Conservation (phyloP, 2,888 invertebrate genomes). For the Elysia crispata region DNA sequence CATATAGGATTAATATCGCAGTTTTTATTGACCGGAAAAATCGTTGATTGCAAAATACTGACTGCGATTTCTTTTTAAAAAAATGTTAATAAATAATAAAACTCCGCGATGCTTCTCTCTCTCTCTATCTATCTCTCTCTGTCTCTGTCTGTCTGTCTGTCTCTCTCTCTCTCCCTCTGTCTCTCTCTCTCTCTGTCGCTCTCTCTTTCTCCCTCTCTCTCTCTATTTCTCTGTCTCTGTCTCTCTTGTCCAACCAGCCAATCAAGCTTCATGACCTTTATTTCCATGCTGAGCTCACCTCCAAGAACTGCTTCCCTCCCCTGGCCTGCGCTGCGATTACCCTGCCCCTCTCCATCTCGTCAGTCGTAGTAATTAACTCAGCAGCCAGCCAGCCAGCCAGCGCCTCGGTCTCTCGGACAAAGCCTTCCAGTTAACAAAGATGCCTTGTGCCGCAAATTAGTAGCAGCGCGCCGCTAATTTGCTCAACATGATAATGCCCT, state of each 20-base stretch:
- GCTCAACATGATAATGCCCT: too few relatives aligned
- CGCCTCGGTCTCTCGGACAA: too few relatives aligned
- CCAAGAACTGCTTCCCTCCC: background rate
- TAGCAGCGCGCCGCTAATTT: too few relatives aligned
- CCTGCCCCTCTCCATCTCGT: background rate
- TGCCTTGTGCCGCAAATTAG: too few relatives aligned
- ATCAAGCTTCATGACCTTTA: background rate
- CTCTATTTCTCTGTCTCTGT: slow-evolving; percentile 16
- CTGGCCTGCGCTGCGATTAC: background rate
- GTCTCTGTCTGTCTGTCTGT: background rate
- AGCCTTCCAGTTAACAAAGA: too few relatives aligned
- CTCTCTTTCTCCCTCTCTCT: slow-evolving; percentile 15
- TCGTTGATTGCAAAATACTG: too few relatives aligned
- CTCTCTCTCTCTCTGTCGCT: slow-evolving; percentile 1
- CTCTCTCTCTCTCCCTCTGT: background rate
- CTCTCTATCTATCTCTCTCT: background rate
- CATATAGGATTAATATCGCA: too few relatives aligned
- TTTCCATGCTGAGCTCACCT: background rate
- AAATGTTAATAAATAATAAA: too few relatives aligned
- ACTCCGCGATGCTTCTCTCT: background rate
- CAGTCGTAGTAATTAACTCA: background rate
- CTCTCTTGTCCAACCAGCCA: background rate
- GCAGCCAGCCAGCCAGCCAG: too few relatives aligned
- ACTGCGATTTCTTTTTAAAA: too few relatives aligned
- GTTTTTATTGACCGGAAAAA: too few relatives aligned